These are phyloP conservation scores for Acomys russatus DNA, from an alignment of 2,797 vertebrate genomes.

Conservation along the genomic window DNA sequence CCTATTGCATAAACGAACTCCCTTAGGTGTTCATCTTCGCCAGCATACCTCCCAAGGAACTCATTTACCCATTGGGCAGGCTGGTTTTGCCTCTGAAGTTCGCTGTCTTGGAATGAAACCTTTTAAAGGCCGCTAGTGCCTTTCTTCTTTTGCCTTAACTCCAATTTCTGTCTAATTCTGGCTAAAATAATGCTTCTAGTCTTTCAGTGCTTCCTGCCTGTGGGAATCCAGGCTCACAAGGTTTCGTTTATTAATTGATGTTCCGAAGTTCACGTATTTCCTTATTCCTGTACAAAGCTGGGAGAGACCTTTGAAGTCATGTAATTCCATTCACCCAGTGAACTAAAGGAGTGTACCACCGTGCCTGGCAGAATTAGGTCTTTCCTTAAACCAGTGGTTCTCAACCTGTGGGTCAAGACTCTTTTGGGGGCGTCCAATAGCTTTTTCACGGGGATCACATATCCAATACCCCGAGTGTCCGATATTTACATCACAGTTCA, in stretches of 20 bases:
- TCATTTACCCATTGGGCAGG: background rate
- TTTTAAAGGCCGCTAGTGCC: conserved; percentile 13
- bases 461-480: no score
- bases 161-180: conserved; percentile 41
- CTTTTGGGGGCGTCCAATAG: background rate
- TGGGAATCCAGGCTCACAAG: background rate
- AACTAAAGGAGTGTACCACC: background rate
- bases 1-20: background rate
- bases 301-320: background rate
- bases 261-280: background rate
- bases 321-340: background rate
- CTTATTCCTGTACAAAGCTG: conserved; percentile 33
- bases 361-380: background rate
- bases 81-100: background rate
- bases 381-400: conserved; percentile 3
- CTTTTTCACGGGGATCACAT: background rate
- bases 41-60: background rate
- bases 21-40: background rate
- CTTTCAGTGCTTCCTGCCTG: conserved; percentile 31
- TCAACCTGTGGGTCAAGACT: background rate
- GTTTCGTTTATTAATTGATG: background rate
- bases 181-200: background rate
- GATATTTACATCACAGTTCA: background rate
- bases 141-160: conserved; percentile 38
- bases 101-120: conserved; percentile 35